Evolutionary conservation across 2,113 vertebrate species (phyloP), one percentile per base, ranked within the genome.

Genomic region (Columbina picui): DNA sequence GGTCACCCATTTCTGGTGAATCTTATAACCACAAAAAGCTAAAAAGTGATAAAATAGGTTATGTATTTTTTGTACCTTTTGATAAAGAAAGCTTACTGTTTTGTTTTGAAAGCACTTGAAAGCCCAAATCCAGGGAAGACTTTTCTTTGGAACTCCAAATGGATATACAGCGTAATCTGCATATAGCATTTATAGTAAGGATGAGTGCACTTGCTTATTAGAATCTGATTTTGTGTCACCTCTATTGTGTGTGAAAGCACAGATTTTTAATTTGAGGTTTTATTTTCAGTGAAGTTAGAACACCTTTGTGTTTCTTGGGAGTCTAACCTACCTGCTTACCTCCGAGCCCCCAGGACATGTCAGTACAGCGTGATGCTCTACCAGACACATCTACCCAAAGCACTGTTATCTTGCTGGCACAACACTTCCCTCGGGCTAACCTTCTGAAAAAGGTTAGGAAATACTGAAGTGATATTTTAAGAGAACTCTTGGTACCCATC

Each of bases 41-140:
- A 65, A 32, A 32, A 74, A 45, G 29, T 0, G 1, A 20, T 65
- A n/a, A 75, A 52, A 0, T 1, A 56, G 4, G 4, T 78, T 68
- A 17, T 36, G 36, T 7, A 38, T 7, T 56, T 89, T 78, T n/a
- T n/a, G n/a, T n/a, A n/a, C 20, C 20, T 70, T 63, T 75, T 50
- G 11, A 27, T 5, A 79, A 18, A 56, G 34, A 45, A 45, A 56
- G 8, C 12, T 67, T 19, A 21, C 29, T 47, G 5, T 52, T 70
- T 52, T 23, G 7, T 53, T 88, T 71, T 82, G 69, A 64, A 73
- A 68, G 4, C 26, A 27, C 5, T 73, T 10, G 36, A 23, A 68
- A 73, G 6, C 15, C 7, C 34, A 77, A 50, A 81, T 34, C 19
- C 30, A 52, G 53, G 30, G 22, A 73, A 76, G 12, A 4, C 22